Evolutionary conservation across 2,888 invertebrate genomes (phyloP).

Genomic region (Axea sp.): DNA sequence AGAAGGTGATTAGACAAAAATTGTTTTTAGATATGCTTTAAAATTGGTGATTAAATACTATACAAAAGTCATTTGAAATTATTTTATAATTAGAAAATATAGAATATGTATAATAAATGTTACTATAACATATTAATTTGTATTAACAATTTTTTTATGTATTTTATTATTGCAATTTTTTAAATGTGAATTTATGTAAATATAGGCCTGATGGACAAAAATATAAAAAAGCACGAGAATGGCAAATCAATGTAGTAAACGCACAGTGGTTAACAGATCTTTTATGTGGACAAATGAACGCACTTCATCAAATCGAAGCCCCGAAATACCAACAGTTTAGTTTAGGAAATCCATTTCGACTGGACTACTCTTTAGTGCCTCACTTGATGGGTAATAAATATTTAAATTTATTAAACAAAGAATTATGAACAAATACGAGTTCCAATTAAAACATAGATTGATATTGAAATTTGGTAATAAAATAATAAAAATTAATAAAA

Average conservation of each 20-base stretch:
- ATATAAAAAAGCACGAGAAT: slow-evolving; percentile 93
- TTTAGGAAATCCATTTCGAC: slow-evolving; percentile 88
- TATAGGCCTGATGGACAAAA: slow-evolving; percentile 91
- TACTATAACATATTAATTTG: background rate
- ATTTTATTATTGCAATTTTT: no score
- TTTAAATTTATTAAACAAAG: no score
- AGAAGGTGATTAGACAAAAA: slow-evolving; percentile 77
- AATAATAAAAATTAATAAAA: no score
- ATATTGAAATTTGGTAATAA: background rate
- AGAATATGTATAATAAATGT: no score
- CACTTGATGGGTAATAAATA: slow-evolving; percentile 90
- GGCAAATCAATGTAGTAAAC: slow-evolving; percentile 95
- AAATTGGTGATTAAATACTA: no score
- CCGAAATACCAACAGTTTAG: slow-evolving; percentile 94
- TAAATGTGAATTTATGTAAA: no score
- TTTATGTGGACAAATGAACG: slow-evolving; percentile 91
- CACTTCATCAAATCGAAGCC: slow-evolving; percentile 88
- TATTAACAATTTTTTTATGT: background rate
- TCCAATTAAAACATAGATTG: no score
- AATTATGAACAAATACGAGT: no score
- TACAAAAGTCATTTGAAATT: no score
- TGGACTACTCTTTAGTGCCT: slow-evolving; percentile 92
- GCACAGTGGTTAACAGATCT: slow-evolving; percentile 96
- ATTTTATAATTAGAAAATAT: no score
- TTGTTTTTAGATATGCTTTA: background rate